phyloP scores from a whole-genome alignment of 1,140 invertebrate species.

The Steinernema khuongi region DNA sequence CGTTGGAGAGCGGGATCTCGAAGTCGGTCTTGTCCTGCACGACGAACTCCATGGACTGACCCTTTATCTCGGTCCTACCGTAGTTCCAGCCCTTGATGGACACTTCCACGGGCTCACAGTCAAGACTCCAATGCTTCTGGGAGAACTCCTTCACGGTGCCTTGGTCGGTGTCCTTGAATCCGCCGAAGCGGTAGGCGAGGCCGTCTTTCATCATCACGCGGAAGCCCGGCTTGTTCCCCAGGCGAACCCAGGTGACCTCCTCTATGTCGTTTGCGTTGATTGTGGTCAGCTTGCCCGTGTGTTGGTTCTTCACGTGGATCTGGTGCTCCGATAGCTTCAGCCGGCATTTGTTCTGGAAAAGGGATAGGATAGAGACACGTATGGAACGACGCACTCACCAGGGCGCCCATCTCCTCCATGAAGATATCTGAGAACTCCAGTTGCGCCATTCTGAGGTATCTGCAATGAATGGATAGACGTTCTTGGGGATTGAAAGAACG shows the following conservation, averaged over 20 bases:
- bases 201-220: slow-evolving; percentile 85
- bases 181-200: slow-evolving; percentile 79
- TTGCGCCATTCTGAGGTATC: not conserved
- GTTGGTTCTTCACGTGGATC: slow-evolving; percentile 87
- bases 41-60: slow-evolving; percentile 80
- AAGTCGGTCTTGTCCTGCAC: slow-evolving; percentile 76
- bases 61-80: slow-evolving; percentile 88
- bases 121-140: slow-evolving; percentile 71
- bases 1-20: slow-evolving; percentile 90
- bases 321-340: slow-evolving; percentile 85
- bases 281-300: slow-evolving; percentile 87
- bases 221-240: slow-evolving; percentile 80
- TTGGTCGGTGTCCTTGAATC: slow-evolving; percentile 82
- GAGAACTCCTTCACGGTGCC: slow-evolving; percentile 66
- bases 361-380: not conserved
- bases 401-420: slow-evolving; percentile 44
- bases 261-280: slow-evolving; percentile 78
- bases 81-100: slow-evolving; percentile 98
- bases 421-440: slow-evolving; percentile 46
- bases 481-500: too few relatives aligned
- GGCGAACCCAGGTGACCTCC: slow-evolving; percentile 81
- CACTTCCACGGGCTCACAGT: slow-evolving; percentile 70
- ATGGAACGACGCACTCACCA: slow-evolving; percentile 36
- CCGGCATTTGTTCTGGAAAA: slow-evolving; percentile 66
- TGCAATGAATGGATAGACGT: not conserved